Conservation (phyloP, 2,888 invertebrate genomes). For the Alsophila aescularia region DNA sequence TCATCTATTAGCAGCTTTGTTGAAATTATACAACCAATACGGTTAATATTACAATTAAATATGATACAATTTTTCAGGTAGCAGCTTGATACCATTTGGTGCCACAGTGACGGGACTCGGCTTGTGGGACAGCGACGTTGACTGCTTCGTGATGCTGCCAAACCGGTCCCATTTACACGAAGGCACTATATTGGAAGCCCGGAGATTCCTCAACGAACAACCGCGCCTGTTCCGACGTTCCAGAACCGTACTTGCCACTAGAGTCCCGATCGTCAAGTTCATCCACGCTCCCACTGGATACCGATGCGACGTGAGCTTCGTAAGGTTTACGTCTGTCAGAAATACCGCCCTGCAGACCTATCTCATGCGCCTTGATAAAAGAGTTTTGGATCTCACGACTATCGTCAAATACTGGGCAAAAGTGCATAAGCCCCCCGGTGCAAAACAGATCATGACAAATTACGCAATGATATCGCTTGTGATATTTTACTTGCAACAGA, state of each 20-base stretch:
- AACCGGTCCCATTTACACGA: background rate
- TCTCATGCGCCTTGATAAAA: constrained; percentile 30
- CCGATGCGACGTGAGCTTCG: constrained; percentile 31
- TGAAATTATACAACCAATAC: too few relatives aligned
- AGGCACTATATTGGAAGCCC: constrained; percentile 17
- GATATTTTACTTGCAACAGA: constrained; percentile 44
- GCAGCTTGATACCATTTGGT: constrained; percentile 32
- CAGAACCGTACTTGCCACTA: background rate
- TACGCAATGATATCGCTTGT: constrained; percentile 29
- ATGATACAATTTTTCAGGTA: constrained; percentile 25
- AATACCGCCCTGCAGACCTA: constrained; percentile 30
- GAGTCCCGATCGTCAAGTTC: background rate
- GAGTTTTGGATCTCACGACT: constrained; percentile 20
- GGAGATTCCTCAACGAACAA: constrained; percentile 18
- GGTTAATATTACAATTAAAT: too few relatives aligned
- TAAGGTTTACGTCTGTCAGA: background rate
- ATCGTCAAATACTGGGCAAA: constrained; percentile 38
- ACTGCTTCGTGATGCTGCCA: constrained; percentile 33
- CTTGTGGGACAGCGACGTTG: constrained; percentile 39
- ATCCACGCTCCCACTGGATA: constrained; percentile 18
- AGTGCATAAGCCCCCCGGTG: constrained; percentile 7
- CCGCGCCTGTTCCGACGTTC: constrained; percentile 24
- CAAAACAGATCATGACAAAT: constrained; percentile 10
- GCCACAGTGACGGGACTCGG: constrained; percentile 40
- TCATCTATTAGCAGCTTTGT: too few relatives aligned